Base-by-base conservation (phyloP, 92 coral and sea anemone species). In the Palythoa grandiflora region DNA sequence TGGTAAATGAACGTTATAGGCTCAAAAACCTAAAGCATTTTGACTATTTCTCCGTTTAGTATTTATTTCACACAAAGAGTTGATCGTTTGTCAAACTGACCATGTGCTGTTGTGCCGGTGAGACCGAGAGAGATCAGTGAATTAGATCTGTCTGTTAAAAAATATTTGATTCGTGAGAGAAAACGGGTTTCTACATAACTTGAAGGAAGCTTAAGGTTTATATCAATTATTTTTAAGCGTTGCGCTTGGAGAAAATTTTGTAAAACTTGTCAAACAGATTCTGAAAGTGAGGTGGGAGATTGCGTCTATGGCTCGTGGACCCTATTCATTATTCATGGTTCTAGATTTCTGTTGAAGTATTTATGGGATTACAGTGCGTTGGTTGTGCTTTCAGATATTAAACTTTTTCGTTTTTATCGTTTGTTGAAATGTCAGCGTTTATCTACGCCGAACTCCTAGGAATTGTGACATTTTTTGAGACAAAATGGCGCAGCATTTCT, bases 41-140 rank as follows among this genome's bases (percentile, higher is more conserved):
- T 13, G 6, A n/a, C 12, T 52, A 57, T 47, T 55, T 35, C 20
- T 19, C 15, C 13, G 20, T 36, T 53, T 78, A 6, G 47, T 53
- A 35, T 54, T 17, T 16, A 15, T 50, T 77, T n/a, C 47, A 16
- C 10, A 28, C 52, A 73, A 59, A 59, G 65, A 59, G 3, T 59
- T 17, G 65, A 59, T 59, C 65, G 65, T 78, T 78, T 68, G 28
- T 68, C 5, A 78, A 78, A 78, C 77, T 2, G 51, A 57, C 83
- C 83, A 78, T 78, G 83, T 78, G 83, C 68, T 21, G 16, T 54
- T 78, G 83, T 78, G 83, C 68, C 11, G 16, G 9, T 21, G 59
- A 28, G 65, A 12, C 68, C 28, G 83, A 28, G n/a, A 17, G 16
- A 14, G 16, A 59, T 17, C 19, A 59, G 14, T 59, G 19, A 59